phyloP scores from a whole-genome alignment of 2,797 vertebrate species.

The Myotis myotis region DNA sequence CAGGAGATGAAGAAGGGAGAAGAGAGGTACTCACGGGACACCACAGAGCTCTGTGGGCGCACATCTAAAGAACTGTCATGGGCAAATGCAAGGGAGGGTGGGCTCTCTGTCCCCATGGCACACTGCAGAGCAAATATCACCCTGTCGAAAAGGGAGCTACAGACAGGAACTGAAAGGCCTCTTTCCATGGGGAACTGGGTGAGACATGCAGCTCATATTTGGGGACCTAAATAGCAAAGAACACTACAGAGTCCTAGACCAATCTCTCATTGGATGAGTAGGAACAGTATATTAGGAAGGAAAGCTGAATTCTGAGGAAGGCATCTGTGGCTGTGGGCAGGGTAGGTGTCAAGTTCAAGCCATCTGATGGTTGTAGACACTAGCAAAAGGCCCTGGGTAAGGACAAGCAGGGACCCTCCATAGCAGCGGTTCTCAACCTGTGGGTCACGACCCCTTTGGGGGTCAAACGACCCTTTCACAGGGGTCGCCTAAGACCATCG shows the following conservation, averaged over 20 bases:
- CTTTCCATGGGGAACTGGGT: neutral
- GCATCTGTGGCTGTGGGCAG: accelerated
- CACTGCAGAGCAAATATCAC: neutral
- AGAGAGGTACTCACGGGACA: neutral
- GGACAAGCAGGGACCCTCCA: neutral
- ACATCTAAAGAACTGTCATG: neutral
- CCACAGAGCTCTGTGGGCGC: accelerated
- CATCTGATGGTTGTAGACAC: neutral
- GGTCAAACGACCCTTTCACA: too few species aligned
- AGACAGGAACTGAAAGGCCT: neutral
- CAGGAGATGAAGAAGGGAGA: neutral
- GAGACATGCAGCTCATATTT: neutral
- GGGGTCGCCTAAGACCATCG: too few species aligned
- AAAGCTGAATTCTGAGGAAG: neutral
- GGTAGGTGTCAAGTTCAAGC: neutral
- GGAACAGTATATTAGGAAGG: neutral
- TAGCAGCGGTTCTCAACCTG: too few species aligned
- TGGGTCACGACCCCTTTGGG: too few species aligned
- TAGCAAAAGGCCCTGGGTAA: neutral
- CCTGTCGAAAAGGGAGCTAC: neutral
- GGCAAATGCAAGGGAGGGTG: neutral
- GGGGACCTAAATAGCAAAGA: neutral
- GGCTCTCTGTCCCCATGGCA: neutral
- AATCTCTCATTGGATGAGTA: neutral
- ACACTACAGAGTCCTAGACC: neutral